These are phyloP conservation scores for Triplophysa bombifrons DNA, from an alignment of 2,797 vertebrate species.

Conservation along the genomic window DNA sequence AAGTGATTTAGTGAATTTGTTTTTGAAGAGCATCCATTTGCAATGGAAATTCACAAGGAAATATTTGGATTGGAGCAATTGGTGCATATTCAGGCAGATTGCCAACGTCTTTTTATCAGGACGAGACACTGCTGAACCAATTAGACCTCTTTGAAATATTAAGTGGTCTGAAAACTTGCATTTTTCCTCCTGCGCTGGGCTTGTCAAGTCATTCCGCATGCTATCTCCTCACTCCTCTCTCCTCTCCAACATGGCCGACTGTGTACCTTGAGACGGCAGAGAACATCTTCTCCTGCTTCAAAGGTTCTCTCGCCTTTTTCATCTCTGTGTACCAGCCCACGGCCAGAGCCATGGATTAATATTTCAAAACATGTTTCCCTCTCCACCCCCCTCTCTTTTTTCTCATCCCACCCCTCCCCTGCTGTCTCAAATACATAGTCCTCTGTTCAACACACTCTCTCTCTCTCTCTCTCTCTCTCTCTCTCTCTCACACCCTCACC, in stretches of 20 bases:
- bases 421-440: slow-evolving; percentile 56
- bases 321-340: slow-evolving; percentile 76
- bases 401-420: slow-evolving; percentile 40
- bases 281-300: slow-evolving; percentile 76
- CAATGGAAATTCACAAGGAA: slow-evolving; percentile 67
- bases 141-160: slow-evolving; percentile 54
- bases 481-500: slow-evolving; percentile 40
- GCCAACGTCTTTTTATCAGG: slow-evolving; percentile 51
- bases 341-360: slow-evolving; percentile 80
- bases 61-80: slow-evolving; percentile 57
- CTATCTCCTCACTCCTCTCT: slow-evolving; percentile 57
- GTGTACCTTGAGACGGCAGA: slow-evolving; percentile 62
- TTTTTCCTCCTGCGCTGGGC: slow-evolving; percentile 18
- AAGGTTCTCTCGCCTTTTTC: slow-evolving; percentile 72
- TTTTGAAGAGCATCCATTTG: slow-evolving; percentile 72
- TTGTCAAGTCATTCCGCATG: slow-evolving; percentile 10
- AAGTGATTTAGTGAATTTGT: slow-evolving; percentile 76
- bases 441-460: slow-evolving; percentile 44
- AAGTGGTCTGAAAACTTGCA: slow-evolving; percentile 18
- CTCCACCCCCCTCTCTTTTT: slow-evolving; percentile 49
- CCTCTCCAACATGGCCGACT: slow-evolving; percentile 71
- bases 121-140: slow-evolving; percentile 50
- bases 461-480: slow-evolving; percentile 53
- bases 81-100: slow-evolving; percentile 48
- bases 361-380: slow-evolving; percentile 77